Conservation (phyloP, 2,888 invertebrate species). For the Heliconius erato region DNA sequence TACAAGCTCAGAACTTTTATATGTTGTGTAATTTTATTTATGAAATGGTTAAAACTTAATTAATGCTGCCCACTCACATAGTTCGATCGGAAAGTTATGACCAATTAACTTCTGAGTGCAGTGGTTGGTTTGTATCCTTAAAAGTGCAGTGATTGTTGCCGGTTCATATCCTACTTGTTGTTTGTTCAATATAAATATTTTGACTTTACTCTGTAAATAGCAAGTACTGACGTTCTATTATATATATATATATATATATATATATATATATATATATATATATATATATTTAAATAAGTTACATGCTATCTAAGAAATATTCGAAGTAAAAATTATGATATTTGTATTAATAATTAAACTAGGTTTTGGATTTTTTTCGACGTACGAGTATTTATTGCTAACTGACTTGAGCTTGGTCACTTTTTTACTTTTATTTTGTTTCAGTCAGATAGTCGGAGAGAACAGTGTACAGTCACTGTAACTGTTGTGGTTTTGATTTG, state of each 20-base stretch:
- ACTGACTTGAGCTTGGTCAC: too few species aligned
- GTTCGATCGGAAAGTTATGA: neutral
- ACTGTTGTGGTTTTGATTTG: too few species aligned
- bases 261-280: too few species aligned
- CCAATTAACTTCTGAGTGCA: neutral
- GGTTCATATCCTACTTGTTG: neutral
- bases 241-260: too few species aligned
- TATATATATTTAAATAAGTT: too few species aligned
- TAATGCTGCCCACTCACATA: conserved; percentile 15
- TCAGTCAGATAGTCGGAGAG: neutral
- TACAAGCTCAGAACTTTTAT: conserved; percentile 12
- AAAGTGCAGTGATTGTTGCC: neutral
- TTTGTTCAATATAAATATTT: neutral
- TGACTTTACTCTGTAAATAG: too few species aligned
- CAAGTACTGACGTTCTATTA: too few species aligned
- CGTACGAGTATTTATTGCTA: neutral
- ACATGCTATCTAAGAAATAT: neutral
- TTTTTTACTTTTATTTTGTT: neutral
- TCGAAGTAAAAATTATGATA: neutral
- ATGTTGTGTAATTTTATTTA: conserved; percentile 31
- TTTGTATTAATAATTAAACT: neutral
- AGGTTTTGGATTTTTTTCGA: neutral
- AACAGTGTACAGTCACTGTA: too few species aligned
- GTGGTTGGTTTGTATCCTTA: neutral
- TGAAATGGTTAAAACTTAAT: conserved; percentile 13